Base-by-base conservation (phyloP, 2,888 invertebrate species). In the Dasypogon diadema region DNA sequence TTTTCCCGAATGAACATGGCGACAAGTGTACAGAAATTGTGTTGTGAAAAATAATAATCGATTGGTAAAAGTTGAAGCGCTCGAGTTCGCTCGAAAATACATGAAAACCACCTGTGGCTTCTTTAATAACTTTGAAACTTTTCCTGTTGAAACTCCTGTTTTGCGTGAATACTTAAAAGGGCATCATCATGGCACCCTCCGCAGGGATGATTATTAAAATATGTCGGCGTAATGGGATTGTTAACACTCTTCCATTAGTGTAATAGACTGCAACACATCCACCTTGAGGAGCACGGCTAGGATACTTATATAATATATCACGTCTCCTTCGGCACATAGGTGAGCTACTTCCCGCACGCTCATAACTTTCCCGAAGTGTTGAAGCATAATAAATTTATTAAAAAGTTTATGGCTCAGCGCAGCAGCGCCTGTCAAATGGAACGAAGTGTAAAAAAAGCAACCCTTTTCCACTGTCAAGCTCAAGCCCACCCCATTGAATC, bases 91-190 rank as follows among this genome's bases (percentile, higher is more conserved):
- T 30, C 26, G 26, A 26, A 26, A 26, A 18, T 56, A 56, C 26
- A 56, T 24, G 56, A n/a, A 56, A 56, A 56, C 56, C 56, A 56
- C 56, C 56, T 56, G 56, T 56, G 56, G 56, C 56, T 56, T 14
- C 24, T 3, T 56, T 56, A 26, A 56, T 30, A 56, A 26, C 12
- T 56, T 56, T 14, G 56, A 56, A 26, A 56, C 30, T 24, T 56
- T 56, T 26, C 5, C 56, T 56, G 56, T 51, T 18, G 51, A 51
- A 51, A 51, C 51, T 51, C 16, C 51, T 12, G 51, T 51, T 51
- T 51, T 12, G 51, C 1, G 18, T 51, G 18, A 51, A 51, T 3
- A 51, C 1, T 51, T 16, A 51, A 51, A 51, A 51, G 18, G 51
- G 51, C 51, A 51, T 51, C 51, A 51, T 51, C 2, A 16, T 51